Conservation (phyloP, 2,888 invertebrate species). For the Scaptodrosophila latifasciaeformis region DNA sequence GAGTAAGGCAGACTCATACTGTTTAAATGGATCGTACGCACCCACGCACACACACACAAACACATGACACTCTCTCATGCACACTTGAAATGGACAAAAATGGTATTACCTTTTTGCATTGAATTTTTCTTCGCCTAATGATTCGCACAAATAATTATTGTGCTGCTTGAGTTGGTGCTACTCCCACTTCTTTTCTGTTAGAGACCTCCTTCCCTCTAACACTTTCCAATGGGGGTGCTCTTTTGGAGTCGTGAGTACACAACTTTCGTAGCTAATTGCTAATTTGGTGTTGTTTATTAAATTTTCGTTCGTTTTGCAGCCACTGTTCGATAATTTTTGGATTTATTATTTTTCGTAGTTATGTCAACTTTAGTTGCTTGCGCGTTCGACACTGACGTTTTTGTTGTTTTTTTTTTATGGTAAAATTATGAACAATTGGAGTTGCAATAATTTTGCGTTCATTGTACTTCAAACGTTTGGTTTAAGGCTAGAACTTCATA, state of each 20-base stretch:
- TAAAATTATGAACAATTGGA: conserved; percentile 60
- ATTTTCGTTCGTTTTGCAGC: conserved; percentile 27
- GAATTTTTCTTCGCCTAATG: conserved; percentile 42
- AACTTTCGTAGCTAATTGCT: conserved; percentile 51
- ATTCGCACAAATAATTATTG: conserved; percentile 50
- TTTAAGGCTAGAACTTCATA: no score
- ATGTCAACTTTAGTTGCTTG: conserved; percentile 46
- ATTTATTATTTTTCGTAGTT: conserved; percentile 44
- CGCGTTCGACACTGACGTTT: conserved; percentile 38
- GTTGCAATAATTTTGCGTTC: conserved; percentile 33
- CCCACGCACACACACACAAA: conserved; percentile 16
- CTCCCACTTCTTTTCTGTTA: conserved; percentile 28
- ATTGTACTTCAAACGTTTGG: conserved; percentile 18
- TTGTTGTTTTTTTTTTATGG: conserved; percentile 45
- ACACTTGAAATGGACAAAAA: no score
- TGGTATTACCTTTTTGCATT: conserved; percentile 52
- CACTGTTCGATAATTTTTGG: conserved; percentile 58
- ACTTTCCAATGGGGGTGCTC: conserved; percentile 35
- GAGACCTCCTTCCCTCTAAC: conserved; percentile 47
- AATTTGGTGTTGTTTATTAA: conserved; percentile 24
- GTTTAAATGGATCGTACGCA: no score
- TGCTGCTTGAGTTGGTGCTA: conserved; percentile 21
- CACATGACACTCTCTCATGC: no score
- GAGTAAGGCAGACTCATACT: conserved; percentile 6
- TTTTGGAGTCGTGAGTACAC: conserved; percentile 27